Conservation (phyloP, 2,113 vertebrate species). For the Barnardius zonarius region DNA sequence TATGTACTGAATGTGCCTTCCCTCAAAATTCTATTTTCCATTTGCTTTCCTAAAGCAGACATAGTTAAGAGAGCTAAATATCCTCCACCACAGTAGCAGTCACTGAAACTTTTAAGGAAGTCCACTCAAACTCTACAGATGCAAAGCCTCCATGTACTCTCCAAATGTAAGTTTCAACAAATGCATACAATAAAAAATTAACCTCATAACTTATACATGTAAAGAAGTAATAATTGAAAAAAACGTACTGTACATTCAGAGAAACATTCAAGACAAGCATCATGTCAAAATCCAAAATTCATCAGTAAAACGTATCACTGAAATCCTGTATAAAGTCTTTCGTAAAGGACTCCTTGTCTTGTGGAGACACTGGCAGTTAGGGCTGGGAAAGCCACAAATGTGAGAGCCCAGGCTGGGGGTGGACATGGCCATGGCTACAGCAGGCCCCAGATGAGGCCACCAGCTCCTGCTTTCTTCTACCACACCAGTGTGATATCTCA, state of each 20-base stretch:
- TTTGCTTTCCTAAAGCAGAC: not conserved
- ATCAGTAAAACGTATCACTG: not conserved
- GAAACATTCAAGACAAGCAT: not conserved
- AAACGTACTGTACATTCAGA: not conserved
- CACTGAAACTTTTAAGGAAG: not conserved
- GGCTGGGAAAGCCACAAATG: not conserved
- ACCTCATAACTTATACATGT: not conserved
- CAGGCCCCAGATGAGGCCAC: not conserved
- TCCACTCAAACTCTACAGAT: not conserved
- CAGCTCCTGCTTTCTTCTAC: not conserved
- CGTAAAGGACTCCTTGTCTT: not conserved
- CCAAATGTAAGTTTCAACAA: not conserved
- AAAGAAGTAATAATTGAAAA: not conserved
- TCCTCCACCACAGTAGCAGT: not conserved
- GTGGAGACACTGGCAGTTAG: not conserved
- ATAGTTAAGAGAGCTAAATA: not conserved
- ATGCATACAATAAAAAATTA: not conserved
- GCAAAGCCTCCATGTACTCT: not conserved
- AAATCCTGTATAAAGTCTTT: not conserved
- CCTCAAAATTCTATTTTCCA: not conserved
- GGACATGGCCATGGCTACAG: not conserved
- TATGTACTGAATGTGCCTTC: not conserved
- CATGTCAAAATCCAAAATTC: not conserved
- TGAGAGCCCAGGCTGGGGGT: not conserved
- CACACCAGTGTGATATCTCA: not conserved